Evolutionary conservation across 1,140 invertebrate genomes (phyloP).

Genomic region (Zophobas morio): DNA sequence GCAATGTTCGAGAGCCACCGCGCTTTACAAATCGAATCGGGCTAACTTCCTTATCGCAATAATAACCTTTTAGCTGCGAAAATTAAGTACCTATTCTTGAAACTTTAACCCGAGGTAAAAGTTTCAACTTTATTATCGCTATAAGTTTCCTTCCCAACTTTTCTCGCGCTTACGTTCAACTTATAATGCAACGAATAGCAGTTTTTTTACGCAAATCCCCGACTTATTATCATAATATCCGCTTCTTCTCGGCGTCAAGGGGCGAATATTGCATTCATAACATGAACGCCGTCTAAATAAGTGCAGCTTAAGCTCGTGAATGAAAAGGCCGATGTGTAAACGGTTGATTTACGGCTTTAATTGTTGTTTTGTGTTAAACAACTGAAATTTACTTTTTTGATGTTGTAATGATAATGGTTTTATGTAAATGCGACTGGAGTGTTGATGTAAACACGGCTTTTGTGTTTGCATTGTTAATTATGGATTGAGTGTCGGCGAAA

Average conservation of each 20-base stretch:
- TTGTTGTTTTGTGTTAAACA: neutral
- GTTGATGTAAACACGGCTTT: conserved; percentile 20
- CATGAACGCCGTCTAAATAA: conserved; percentile 41
- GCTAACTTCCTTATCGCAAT: conserved; percentile 13
- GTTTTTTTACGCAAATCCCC: conserved; percentile 46
- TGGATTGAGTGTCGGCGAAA: conserved; percentile 15
- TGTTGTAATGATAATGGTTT: neutral
- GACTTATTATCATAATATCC: conserved; percentile 48
- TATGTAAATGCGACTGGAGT: conserved; percentile 2
- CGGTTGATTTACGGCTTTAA: conserved; percentile 18
- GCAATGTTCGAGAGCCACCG: neutral
- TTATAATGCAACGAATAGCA: conserved; percentile 31
- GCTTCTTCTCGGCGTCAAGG: conserved; percentile 40
- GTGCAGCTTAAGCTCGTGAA: conserved; percentile 15
- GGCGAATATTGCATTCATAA: conserved; percentile 49
- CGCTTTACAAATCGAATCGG: conserved; percentile 17
- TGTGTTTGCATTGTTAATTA: conserved; percentile 21
- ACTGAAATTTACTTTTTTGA: conserved; percentile 3
- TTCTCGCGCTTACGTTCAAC: neutral
- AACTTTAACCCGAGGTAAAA: conserved; percentile 38
- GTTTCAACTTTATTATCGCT: conserved; percentile 45
- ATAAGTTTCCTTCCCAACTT: conserved; percentile 37
- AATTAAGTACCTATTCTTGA: neutral
- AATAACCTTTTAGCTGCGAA: conserved; percentile 10
- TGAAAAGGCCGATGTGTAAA: conserved; percentile 10